A percentile compares a stretch with the other conserved stretches of the same genome.
Conservation (phyloP, 2,888 invertebrate genomes). For the Griposia aprilina region DNA sequence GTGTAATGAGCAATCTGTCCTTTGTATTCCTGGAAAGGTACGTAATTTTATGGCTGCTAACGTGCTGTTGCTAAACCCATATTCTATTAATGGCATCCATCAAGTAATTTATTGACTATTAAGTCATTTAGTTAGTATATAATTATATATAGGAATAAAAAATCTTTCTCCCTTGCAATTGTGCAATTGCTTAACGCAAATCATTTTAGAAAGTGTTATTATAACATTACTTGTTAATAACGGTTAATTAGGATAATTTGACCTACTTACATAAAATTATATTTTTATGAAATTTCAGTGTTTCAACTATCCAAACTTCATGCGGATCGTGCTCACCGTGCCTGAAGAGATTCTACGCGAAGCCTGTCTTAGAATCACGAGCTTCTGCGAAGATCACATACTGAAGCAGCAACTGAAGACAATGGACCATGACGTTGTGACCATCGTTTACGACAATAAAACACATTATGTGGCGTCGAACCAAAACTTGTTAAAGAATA, state of each 20-base stretch:
- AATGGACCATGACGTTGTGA: constrained; percentile 44
- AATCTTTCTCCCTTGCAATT: no score
- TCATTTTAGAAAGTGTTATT: background rate
- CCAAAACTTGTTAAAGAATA: constrained; percentile 43
- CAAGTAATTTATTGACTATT: background rate
- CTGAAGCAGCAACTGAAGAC: constrained; percentile 21
- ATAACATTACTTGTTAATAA: background rate
- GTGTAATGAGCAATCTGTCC: constrained; percentile 98
- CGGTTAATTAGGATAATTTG: background rate
- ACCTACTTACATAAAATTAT: background rate
- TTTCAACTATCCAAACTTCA: constrained; percentile 97
- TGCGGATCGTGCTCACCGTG: constrained; percentile 98
- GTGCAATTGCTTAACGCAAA: background rate
- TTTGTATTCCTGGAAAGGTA: constrained; percentile 98
- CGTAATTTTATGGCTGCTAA: constrained; percentile 22
- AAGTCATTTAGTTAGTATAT: no score
- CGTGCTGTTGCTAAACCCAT: background rate
- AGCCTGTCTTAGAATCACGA: constrained; percentile 95
- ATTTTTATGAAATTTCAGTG: constrained; percentile 90
- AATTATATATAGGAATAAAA: background rate
- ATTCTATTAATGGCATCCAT: background rate
- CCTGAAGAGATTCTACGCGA: constrained; percentile 95
- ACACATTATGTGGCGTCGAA: constrained; percentile 15
- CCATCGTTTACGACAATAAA: constrained; percentile 25
- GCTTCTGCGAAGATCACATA: constrained; percentile 94